Evolutionary conservation across 2,797 vertebrate genomes (phyloP).

Genomic region (Rhynchotus rufescens): DNA sequence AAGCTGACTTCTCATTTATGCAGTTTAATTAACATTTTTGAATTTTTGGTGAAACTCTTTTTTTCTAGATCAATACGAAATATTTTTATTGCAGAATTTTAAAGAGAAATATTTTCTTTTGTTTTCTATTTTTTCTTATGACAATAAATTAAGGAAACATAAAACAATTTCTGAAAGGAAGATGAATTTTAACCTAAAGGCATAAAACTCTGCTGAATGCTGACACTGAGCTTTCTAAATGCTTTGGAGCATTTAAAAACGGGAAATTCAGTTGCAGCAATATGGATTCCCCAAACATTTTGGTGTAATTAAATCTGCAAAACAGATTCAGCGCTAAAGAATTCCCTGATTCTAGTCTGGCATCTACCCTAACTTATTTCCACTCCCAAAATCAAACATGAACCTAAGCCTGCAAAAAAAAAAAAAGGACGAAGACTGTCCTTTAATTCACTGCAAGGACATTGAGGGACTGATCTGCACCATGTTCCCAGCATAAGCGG

Average conservation of each 20-base stretch:
- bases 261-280: not conserved
- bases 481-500: not conserved
- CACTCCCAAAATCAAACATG: not conserved
- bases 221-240: not conserved
- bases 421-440: rapidly evolving
- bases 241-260: not conserved
- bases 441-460: not conserved
- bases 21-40: not conserved
- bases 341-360: not conserved
- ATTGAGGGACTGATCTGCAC: not conserved
- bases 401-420: not conserved
- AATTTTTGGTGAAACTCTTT: not conserved
- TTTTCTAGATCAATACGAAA: too few species aligned
- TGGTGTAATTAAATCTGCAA: not conserved
- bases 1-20: not conserved
- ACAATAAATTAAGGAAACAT: not conserved
- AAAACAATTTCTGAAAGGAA: not conserved
- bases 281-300: not conserved
- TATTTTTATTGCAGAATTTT: too few species aligned
- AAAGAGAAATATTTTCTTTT: not conserved
- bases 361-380: not conserved
- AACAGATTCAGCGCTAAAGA: not conserved
- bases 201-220: not conserved
- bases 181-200: not conserved
- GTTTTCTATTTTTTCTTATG: not conserved